Base-by-base conservation (phyloP, 2,113 vertebrate species). In the Poeciliopsis turrubarensis region DNA sequence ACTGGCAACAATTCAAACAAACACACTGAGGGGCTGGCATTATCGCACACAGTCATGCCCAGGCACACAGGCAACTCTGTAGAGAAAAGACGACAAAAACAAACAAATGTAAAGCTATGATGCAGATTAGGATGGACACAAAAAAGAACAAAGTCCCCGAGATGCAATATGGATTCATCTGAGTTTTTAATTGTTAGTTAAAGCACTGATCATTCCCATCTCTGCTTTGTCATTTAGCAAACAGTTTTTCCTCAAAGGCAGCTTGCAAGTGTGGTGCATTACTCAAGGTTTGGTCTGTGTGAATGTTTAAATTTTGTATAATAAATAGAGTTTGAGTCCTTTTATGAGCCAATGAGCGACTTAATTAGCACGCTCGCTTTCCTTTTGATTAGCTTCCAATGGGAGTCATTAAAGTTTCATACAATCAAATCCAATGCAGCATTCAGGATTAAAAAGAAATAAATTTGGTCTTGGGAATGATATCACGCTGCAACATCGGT, bases 1-100 rank as follows among this genome's bases (percentile, higher is more conserved):
- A 61, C 83, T 90, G 88, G 89, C 89, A 80, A 70, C 12, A 37
- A 32, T 89, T 90, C 85, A 91, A 72, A 78, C 51, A 57, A 13
- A 65, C 64, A 77, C 64, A 78, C 75, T 74, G 29, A 63, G 22
- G 69, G 54, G 66, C 57, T 60, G 1, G 67, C 44, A 54, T 41
- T 71, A 30, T 65, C 17, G 75, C 70, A 69, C 60, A 78, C 78
- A 68, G 64, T 77, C 31, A 78, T 19, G 65, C 57, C 34, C 32
- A 25, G 30, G 7, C 1, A 51, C n/a, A 68, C 5, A 72, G 17
- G 51, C 62, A 67, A 30, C 60, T 22, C 12, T 19, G 44, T 69
- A 75, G 51, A 57, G 3, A n/a, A 57, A 41, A 41, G 13, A 34
- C 34, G 10, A 34, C 34, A 12, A 11, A 37, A 37, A 10, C 34